A percentile compares a stretch with the other conserved stretches of the same genome.
Conservation (phyloP, 2,888 invertebrate species). For the Pyrrhosoma nymphula region DNA sequence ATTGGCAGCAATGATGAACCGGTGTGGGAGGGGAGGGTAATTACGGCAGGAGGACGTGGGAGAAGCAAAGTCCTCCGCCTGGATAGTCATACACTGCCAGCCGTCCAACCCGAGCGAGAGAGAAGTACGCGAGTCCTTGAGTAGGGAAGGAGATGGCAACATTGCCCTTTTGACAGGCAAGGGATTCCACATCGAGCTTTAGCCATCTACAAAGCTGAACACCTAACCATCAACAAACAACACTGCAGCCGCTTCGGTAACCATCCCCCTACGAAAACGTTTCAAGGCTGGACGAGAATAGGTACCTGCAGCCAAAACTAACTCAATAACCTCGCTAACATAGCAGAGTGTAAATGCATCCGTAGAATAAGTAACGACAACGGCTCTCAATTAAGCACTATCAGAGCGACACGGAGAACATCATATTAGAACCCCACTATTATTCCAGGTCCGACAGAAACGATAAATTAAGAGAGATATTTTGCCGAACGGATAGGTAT, state of each 20-base stretch:
- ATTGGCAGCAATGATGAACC: slow-evolving; percentile 11
- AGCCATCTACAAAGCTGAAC: neutral
- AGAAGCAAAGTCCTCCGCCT: neutral
- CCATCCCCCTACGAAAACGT: neutral
- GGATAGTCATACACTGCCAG: slow-evolving; percentile 53
- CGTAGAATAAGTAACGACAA: neutral
- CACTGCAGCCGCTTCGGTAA: neutral
- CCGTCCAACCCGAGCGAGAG: neutral
- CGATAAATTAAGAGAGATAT: too few species aligned
- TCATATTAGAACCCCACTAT: too few species aligned
- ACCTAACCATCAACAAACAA: neutral
- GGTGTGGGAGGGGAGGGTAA: neutral
- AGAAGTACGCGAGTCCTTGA: slow-evolving; percentile 51
- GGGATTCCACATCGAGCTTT: neutral
- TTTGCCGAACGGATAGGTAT: too few species aligned
- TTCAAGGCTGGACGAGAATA: neutral
- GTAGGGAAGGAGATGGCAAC: slow-evolving; percentile 17
- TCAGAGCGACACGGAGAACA: too few species aligned
- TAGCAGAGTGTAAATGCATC: neutral
- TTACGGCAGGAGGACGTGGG: neutral
- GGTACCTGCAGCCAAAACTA: neutral
- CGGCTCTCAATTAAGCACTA: neutral
- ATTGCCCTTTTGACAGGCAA: neutral
- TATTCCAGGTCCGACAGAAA: too few species aligned
- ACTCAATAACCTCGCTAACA: neutral